Evolutionary conservation across 2,888 invertebrate genomes (phyloP), one percentile per base, ranked within the genome.

Genomic region (Melitaea athalia): DNA sequence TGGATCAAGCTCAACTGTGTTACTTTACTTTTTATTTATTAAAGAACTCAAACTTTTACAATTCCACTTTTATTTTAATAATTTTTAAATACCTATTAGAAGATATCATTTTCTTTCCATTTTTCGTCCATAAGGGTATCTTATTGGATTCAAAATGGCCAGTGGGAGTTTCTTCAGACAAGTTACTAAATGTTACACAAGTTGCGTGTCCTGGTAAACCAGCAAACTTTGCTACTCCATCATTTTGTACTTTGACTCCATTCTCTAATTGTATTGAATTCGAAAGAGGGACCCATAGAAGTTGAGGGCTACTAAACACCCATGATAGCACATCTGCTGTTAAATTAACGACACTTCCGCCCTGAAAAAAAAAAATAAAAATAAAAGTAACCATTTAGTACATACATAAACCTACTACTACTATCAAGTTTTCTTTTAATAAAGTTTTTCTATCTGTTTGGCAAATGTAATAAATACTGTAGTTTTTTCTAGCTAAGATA

Each of bases 311-410:
- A 24, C 87, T 79, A 57, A 94, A 95, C 7, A 97, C 89, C 83
- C 94, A 93, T 74, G 94, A 90, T 63, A 97, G 93, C 0, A 96
- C 95, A 87, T 97, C 97, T 72, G 95, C 94, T 0, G 96, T 96
- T 31, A 98, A 86, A 85, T 97, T 96, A 0, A 97, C 97, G 60
- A 98, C 94, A 85, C 96, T 96, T 59, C 97, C 98, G 76, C 95
- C 95, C 96, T 97, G 85, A 66, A 93, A 85, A 78, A 83, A 55
- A 91, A 76, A 79, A 38, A 10, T 57, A 17, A 11, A 8, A 11
- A 17, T 7, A 11, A 3, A 24, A 24, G 24, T 24, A 24, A 17
- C 38, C 38, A 38, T 33, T 3, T 33, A 33, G 3, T 38, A 38
- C 5, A 38, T 38, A 8, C 8, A 38, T 38, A 38, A 38, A 38